phyloP scores from a whole-genome alignment of 2,797 vertebrate species.

The Brotula barbata region DNA sequence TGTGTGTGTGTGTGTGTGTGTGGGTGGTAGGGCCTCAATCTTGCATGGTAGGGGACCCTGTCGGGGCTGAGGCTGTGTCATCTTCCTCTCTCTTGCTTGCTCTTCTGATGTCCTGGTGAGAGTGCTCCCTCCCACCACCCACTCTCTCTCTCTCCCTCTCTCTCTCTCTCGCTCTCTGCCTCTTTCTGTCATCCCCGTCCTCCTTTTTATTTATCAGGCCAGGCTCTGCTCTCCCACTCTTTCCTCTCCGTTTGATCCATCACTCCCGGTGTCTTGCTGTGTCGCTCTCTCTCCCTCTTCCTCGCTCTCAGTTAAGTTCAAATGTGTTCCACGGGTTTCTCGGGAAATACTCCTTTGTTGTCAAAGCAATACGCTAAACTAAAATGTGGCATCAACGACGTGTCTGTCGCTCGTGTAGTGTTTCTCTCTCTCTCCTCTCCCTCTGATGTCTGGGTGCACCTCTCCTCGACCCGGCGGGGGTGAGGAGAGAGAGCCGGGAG shows the following conservation, averaged over 20 bases:
- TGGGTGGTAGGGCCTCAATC: constrained; percentile 1
- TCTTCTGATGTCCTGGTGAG: no score
- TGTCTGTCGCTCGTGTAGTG: constrained; percentile 8
- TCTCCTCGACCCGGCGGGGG: constrained; percentile 13
- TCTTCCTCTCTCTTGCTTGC: no score
- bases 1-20: constrained; percentile 7
- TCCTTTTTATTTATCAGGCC: constrained; percentile 2
- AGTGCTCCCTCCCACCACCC: no score
- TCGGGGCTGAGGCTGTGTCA: constrained; percentile 11
- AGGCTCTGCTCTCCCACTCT: constrained; percentile 1
- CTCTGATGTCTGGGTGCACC: constrained; percentile 31
- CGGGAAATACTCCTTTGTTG: constrained; percentile 21
- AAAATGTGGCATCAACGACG: constrained; percentile 21
- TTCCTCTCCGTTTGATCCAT: not conserved
- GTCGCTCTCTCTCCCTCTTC: not conserved
- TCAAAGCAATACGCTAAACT: constrained; percentile 33
- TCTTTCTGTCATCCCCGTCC: not conserved
- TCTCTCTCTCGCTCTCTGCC: not conserved
- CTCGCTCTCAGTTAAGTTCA: constrained; percentile 20
- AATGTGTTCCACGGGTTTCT: constrained; percentile 21
- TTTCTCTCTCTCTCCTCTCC: constrained; percentile 9
- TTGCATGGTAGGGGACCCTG: constrained; percentile 11
- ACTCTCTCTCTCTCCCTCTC: no score
- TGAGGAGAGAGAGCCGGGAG: constrained; percentile 33
- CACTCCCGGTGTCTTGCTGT: not conserved